Evolutionary conservation across 2,113 vertebrate genomes (phyloP), one percentile per base, ranked within the genome.

Genomic region (Heteronetta atricapilla): DNA sequence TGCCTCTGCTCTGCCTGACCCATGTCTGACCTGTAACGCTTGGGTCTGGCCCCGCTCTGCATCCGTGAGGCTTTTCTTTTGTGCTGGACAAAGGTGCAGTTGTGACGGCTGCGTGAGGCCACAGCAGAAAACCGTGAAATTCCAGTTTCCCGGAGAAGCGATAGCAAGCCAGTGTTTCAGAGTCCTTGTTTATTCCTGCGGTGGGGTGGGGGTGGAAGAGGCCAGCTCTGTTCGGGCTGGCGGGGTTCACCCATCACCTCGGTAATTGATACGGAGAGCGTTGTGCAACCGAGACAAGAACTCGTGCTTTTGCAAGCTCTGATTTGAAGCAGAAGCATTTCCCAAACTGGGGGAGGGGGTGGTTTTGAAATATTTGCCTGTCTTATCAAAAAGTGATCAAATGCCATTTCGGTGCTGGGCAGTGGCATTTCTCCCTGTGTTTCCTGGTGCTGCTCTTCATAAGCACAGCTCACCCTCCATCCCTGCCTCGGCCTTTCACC

Each of bases 41-140:
- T 3, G 2, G 33, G 53, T 79, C 73, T 33, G 28, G 63, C 38
- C 38, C 9, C 69, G 28, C 70, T 82, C 76, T 44, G 73, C 40
- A 1, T 28, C 2, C 6, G 3, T 48, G 48, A 78, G 42, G 34
- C 48, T 94, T 83, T 78, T 72, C 34, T 58, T 13, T 48, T 48
- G 46, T n/a, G 73, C 88, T 0, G 19, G 64, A 96, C 96, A 95
- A 94, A 96, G 92, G 21, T 91, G 77, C 42, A 28, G 56, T 88
- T 94, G 91, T 95, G 63, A 52, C 58, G 78, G 53, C 33, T 75
- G 22, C 12, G 44, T 4, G 53, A 76, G 72, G 53, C 72, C 22
- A 4, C 66, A 58, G 76, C 53, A 72, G 75, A 75, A 77, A 94
- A 58, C 10, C 1, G 1, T 2, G 68, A 33, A 68, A 74, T 86